phyloP scores from a whole-genome alignment of 1,140 invertebrate species.

The Melanaphis sacchari region DNA sequence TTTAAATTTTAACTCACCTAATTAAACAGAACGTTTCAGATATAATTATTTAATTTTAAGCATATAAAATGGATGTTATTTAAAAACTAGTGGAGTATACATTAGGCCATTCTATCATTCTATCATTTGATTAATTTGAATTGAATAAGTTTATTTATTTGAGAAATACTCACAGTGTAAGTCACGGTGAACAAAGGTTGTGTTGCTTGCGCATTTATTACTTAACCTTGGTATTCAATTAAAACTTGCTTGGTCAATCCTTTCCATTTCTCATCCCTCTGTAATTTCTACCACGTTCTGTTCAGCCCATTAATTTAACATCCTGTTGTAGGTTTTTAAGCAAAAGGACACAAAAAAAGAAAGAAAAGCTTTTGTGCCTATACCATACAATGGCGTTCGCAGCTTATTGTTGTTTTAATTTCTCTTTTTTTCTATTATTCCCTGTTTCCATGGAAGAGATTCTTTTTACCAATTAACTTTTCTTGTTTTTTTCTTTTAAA shows the following conservation, averaged over 20 bases:
- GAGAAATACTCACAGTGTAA: background rate
- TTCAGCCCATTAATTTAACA: slow-evolving; percentile 27
- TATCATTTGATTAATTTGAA: background rate
- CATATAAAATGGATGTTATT: background rate
- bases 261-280: slow-evolving; percentile 5
- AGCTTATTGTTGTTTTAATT: slow-evolving; percentile 46
- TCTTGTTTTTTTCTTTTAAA: slow-evolving; percentile 34
- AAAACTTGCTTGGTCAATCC: slow-evolving; percentile 45
- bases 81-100: background rate
- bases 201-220: slow-evolving; percentile 38
- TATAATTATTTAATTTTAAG: background rate
- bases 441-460: background rate
- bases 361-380: slow-evolving; percentile 33
- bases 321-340: slow-evolving; percentile 36
- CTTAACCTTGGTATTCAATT: slow-evolving; percentile 28
- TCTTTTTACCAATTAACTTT: slow-evolving; percentile 48
- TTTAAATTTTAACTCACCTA: background rate
- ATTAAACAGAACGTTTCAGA: background rate
- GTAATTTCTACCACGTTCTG: background rate
- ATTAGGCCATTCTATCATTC: background rate
- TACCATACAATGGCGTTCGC: background rate
- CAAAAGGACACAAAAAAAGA: slow-evolving; percentile 18
- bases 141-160: slow-evolving; percentile 14
- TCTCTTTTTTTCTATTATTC: slow-evolving; percentile 20
- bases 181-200: background rate